These are phyloP conservation scores for Hippolais icterina DNA, from an alignment of 2,113 vertebrate genomes.

Conservation along the genomic window DNA sequence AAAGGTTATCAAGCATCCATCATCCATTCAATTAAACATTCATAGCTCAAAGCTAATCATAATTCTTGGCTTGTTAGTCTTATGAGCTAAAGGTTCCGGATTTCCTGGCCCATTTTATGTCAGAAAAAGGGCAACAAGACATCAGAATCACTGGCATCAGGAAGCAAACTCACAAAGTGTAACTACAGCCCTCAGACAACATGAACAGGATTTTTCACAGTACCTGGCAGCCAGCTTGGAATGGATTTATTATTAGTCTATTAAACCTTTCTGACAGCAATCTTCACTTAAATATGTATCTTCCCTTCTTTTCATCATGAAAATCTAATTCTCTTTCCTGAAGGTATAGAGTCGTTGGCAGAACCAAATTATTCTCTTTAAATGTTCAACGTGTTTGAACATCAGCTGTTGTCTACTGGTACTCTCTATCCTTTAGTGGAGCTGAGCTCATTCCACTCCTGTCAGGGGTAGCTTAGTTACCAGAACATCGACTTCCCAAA, in stretches of 20 bases:
- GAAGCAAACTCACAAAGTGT: background rate
- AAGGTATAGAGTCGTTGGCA: background rate
- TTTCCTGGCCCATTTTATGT: background rate
- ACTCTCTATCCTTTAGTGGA: background rate
- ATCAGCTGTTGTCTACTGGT: slow-evolving; percentile 2
- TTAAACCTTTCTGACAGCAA: background rate
- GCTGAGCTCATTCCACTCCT: background rate
- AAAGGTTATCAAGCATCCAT: background rate
- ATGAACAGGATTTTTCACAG: background rate
- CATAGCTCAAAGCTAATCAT: background rate
- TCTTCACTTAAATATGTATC: background rate
- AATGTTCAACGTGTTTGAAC: background rate
- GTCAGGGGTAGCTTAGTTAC: background rate
- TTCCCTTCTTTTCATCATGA: background rate
- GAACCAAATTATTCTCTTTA: background rate
- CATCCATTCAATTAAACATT: background rate
- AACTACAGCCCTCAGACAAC: background rate
- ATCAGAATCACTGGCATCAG: background rate
- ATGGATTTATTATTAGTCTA: background rate
- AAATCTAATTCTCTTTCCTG: slow-evolving; percentile 14
- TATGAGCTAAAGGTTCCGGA: background rate
- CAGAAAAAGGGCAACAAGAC: background rate
- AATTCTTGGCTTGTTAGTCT: slow-evolving; percentile 1
- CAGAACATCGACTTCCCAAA: slow-evolving; percentile 23
- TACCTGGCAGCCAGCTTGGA: background rate